These are phyloP conservation scores for Allophyes oxyacanthae DNA, from an alignment of 2,888 invertebrate species.

Conservation along the genomic window DNA sequence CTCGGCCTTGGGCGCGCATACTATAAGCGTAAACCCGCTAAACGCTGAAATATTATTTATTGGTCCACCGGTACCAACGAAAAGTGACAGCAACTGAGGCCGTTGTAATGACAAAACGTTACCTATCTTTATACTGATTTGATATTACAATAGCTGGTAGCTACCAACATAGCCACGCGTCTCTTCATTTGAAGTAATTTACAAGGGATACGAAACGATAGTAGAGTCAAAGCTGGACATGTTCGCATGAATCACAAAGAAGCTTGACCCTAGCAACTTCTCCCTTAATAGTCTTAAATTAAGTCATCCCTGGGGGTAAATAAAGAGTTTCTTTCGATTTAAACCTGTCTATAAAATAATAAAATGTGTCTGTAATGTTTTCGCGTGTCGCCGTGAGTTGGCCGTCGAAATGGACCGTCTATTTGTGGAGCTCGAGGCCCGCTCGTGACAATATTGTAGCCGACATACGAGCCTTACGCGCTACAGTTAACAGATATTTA, in stretches of 20 bases:
- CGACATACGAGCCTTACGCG: conserved; percentile 78
- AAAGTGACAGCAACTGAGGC: conserved; percentile 73
- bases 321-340: conserved; percentile 58
- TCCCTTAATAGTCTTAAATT: conserved; percentile 18
- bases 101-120: conserved; percentile 62
- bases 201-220: conserved; percentile 9
- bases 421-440: conserved; percentile 87
- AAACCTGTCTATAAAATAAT: conserved; percentile 73
- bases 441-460: conserved; percentile 85
- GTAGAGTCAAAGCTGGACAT: no score
- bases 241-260: conserved; percentile 6
- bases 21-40: conserved; percentile 72
- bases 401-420: conserved; percentile 87
- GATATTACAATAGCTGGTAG: conserved; percentile 44
- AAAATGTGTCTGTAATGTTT: conserved; percentile 80
- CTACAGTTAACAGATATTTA: conserved; percentile 68
- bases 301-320: conserved; percentile 30
- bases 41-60: conserved; percentile 83
- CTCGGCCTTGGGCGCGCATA: conserved; percentile 78
- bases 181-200: conserved; percentile 4
- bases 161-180: conserved; percentile 9
- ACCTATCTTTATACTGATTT: conserved; percentile 53
- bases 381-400: conserved; percentile 83
- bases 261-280: conserved; percentile 13
- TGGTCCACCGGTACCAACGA: conserved; percentile 69